A percentile compares a stretch with the other conserved stretches of the same genome.
phyloP scores from a whole-genome alignment of 2,888 invertebrate species.

The Apotomis turbidana region DNA sequence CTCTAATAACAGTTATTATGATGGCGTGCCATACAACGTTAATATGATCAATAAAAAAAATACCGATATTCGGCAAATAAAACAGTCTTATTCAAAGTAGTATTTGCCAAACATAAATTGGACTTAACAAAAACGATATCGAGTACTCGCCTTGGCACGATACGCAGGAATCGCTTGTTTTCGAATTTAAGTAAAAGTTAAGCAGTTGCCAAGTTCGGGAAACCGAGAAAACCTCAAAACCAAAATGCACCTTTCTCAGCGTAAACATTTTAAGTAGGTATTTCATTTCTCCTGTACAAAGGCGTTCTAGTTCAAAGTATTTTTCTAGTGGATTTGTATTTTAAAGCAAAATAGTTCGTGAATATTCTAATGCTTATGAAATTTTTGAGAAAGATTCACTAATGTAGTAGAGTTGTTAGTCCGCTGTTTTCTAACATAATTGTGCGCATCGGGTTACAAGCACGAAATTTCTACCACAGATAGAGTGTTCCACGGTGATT shows the following conservation, averaged over 20 bases:
- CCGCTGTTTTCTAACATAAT: too few relatives aligned
- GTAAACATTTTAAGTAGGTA: conserved; percentile 32
- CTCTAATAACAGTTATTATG: too few relatives aligned
- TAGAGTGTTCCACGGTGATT: too few relatives aligned
- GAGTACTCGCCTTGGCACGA: conserved; percentile 4
- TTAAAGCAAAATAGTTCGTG: conserved; percentile 26
- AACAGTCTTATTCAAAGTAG: too few relatives aligned
- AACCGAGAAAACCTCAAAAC: conserved; percentile 29
- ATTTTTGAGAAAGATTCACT: not conserved
- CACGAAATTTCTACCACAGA: too few relatives aligned
- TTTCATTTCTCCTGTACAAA: conserved; percentile 20
- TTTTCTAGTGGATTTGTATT: conserved; percentile 25
- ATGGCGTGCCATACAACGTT: too few relatives aligned
- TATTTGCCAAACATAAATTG: conserved; percentile 5
- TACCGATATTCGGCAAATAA: not conserved
- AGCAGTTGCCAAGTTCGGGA: conserved; percentile 25
- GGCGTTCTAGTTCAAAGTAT: conserved; percentile 23
- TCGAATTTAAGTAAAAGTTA: conserved; percentile 30
- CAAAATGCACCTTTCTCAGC: conserved; percentile 28
- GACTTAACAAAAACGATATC: conserved; percentile 1
- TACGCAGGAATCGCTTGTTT: conserved; percentile 19
- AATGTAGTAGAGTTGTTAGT: too few relatives aligned
- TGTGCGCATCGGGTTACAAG: too few relatives aligned
- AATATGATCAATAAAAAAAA: not conserved
- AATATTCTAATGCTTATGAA: not conserved